These are phyloP conservation scores for Macrosoma leucophasiata DNA, from an alignment of 2,888 invertebrate species.

Conservation along the genomic window DNA sequence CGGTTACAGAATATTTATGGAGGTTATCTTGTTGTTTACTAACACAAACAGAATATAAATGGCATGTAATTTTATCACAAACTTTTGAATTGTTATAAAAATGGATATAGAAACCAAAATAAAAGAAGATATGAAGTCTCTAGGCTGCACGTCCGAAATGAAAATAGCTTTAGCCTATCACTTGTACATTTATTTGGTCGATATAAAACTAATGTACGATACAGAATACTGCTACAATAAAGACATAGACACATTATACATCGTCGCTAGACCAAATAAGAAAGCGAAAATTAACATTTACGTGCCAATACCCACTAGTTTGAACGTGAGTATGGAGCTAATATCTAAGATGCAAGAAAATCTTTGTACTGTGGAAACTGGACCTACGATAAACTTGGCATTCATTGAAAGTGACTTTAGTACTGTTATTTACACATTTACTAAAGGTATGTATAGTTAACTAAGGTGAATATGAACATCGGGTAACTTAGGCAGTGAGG, in stretches of 20 bases:
- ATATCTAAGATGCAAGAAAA: conserved; percentile 60
- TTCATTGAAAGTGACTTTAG: conserved; percentile 64
- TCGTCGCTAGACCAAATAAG: conserved; percentile 56
- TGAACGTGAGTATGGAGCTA: conserved; percentile 46
- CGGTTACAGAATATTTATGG: no score
- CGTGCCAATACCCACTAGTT: conserved; percentile 52
- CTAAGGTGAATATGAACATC: no score
- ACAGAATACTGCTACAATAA: conserved; percentile 65
- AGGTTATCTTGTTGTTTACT: no score
- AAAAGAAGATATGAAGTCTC: conserved; percentile 57
- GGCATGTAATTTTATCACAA: no score
- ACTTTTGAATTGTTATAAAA: conserved; percentile 8
- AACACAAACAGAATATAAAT: no score
- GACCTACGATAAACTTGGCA: conserved; percentile 55
- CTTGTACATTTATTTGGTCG: conserved; percentile 60
- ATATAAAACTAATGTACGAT: conserved; percentile 67
- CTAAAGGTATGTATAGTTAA: no score
- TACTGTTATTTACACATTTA: conserved; percentile 62
- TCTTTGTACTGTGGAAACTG: conserved; percentile 61
- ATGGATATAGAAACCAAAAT: conserved; percentile 65
- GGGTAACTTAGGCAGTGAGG: no score
- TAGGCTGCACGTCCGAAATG: conserved; percentile 56
- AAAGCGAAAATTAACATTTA: conserved; percentile 60
- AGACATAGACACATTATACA: conserved; percentile 58
- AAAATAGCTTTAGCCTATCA: conserved; percentile 60